Conservation (phyloP, 2,113 vertebrate species). For the Syngnathus floridae region DNA sequence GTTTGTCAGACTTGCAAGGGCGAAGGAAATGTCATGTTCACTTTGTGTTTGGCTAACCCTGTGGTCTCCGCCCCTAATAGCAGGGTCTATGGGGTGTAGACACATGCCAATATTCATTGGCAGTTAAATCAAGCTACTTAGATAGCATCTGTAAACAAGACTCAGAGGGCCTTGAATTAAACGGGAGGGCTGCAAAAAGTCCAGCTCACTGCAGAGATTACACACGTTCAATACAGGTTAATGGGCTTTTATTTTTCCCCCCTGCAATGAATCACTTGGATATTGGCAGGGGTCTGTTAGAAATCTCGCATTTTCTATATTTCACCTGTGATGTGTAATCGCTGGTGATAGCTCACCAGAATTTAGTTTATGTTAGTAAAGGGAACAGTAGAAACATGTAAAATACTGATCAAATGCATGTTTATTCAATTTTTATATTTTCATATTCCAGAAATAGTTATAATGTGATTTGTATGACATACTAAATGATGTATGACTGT, state of each 20-base stretch:
- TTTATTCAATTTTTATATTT: neutral
- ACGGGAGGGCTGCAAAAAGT: slow-evolving; percentile 43
- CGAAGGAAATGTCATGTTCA: slow-evolving; percentile 74
- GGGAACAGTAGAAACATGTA: neutral
- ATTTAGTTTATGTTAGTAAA: neutral
- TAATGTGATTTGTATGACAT: no score
- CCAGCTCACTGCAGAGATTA: slow-evolving; percentile 63
- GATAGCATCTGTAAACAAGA: slow-evolving; percentile 67
- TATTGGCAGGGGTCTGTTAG: slow-evolving; percentile 28
- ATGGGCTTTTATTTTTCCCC: slow-evolving; percentile 48
- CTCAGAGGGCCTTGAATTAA: slow-evolving; percentile 65
- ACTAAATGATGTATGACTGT: no score
- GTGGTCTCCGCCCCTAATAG: slow-evolving; percentile 71
- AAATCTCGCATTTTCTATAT: slow-evolving; percentile 16
- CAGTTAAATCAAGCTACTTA: slow-evolving; percentile 77
- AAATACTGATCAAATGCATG: neutral
- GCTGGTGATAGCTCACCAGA: neutral
- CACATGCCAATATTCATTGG: slow-evolving; percentile 76
- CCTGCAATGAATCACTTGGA: slow-evolving; percentile 47
- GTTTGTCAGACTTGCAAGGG: slow-evolving; percentile 24
- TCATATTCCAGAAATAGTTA: neutral
- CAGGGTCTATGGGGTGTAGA: slow-evolving; percentile 72
- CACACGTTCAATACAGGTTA: slow-evolving; percentile 57
- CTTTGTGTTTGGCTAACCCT: slow-evolving; percentile 76
- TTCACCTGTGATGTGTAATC: slow-evolving; percentile 18